Conservation (phyloP, 2,113 vertebrate genomes). For the Passer domesticus region DNA sequence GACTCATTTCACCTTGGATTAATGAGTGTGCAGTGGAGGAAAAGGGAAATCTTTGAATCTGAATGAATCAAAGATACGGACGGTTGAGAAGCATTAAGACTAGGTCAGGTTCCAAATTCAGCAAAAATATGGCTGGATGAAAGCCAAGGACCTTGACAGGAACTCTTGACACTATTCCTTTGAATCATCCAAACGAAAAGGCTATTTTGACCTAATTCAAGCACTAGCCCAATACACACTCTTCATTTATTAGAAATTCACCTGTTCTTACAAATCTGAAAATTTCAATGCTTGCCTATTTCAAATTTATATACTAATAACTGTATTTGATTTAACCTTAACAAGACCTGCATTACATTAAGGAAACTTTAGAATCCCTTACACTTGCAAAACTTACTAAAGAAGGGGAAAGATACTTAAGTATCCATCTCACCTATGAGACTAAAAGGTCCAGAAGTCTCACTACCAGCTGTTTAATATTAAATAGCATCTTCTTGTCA, state of each 20-base stretch:
- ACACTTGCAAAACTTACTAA: not conserved
- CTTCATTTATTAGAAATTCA: not conserved
- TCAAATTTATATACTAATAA: not conserved
- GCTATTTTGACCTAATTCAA: not conserved
- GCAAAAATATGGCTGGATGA: not conserved
- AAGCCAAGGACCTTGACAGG: not conserved
- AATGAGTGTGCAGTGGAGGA: not conserved
- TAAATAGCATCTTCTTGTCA: not conserved
- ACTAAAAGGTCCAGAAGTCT: not conserved
- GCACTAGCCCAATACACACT: not conserved
- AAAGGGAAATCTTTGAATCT: not conserved
- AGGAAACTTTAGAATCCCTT: not conserved
- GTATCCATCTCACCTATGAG: not conserved
- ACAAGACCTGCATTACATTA: not conserved
- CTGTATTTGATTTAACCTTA: not conserved
- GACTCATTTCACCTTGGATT: not conserved
- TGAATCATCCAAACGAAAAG: not conserved
- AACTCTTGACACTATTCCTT: not conserved
- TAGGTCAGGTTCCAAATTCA: not conserved
- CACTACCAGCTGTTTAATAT: not conserved
- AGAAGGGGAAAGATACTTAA: not conserved
- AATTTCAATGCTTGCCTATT: not conserved
- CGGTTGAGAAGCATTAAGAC: not conserved
- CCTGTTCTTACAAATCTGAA: not conserved
- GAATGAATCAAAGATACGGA: not conserved